phyloP scores from a whole-genome alignment of 2,888 invertebrate species.

The Philaethria dido region DNA sequence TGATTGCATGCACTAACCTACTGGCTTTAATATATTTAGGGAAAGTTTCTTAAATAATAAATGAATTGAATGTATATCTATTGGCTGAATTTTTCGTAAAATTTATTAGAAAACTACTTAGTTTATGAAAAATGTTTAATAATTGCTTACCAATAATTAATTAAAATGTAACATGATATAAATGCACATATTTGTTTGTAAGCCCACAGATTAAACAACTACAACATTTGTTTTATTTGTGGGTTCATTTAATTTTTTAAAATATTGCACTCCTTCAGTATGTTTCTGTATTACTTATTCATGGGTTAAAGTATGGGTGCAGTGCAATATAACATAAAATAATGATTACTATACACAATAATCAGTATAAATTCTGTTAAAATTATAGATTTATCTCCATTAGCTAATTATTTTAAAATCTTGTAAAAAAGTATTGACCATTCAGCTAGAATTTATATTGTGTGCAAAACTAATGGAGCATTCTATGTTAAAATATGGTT shows the following conservation, averaged over 20 bases:
- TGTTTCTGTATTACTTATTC: slow-evolving; percentile 55
- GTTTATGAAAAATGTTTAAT: slow-evolving; percentile 43
- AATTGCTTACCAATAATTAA: slow-evolving; percentile 58
- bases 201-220: slow-evolving; percentile 23
- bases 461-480: slow-evolving; percentile 49
- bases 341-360: slow-evolving; percentile 17
- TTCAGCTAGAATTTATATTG: slow-evolving; percentile 60
- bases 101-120: slow-evolving; percentile 46
- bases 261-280: slow-evolving; percentile 40
- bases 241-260: slow-evolving; percentile 24
- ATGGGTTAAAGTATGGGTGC: slow-evolving; percentile 58
- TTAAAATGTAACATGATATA: slow-evolving; percentile 52
- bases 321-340: slow-evolving; percentile 65
- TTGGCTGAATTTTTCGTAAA: slow-evolving; percentile 63
- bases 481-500: slow-evolving; percentile 55
- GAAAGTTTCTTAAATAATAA: slow-evolving; percentile 55
- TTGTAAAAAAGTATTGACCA: slow-evolving; percentile 55
- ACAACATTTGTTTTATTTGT: slow-evolving; percentile 25
- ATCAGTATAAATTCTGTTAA: slow-evolving; percentile 22
- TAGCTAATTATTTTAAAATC: slow-evolving; percentile 24
- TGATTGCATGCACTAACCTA: slow-evolving; percentile 75
- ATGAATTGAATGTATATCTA: slow-evolving; percentile 61
- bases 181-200: slow-evolving; percentile 44
- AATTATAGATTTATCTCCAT: slow-evolving; percentile 26
- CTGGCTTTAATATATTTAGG: slow-evolving; percentile 71